Evolutionary conservation across 2,888 invertebrate species (phyloP).

Genomic region (Pristionchus fissidentatus): DNA sequence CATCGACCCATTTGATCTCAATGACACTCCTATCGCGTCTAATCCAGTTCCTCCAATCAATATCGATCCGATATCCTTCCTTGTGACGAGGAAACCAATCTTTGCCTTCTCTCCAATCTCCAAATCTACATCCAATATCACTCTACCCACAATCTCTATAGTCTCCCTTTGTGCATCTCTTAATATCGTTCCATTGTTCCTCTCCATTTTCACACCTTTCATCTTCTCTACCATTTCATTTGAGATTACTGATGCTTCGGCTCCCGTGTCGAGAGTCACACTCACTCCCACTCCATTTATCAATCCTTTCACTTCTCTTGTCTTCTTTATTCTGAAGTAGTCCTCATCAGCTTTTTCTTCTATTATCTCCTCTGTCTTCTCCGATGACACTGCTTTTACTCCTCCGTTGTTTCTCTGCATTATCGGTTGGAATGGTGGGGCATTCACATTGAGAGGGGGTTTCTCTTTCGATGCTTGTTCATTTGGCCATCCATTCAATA

Average conservation of each 20-base stretch:
- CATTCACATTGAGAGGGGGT: background rate
- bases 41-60: conserved; percentile 9
- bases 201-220: conserved; percentile 43
- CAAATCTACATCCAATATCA: background rate
- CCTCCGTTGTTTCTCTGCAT: background rate
- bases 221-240: background rate
- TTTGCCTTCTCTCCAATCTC: background rate
- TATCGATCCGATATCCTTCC: background rate
- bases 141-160: background rate
- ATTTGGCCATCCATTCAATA: too few relatives aligned
- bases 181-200: background rate
- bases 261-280: conserved; percentile 14
- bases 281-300: background rate
- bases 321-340: background rate
- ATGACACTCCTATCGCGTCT: background rate
- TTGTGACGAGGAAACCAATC: background rate
- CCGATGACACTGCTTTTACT: background rate
- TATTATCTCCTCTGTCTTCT: background rate
- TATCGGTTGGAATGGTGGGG: background rate
- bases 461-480: background rate
- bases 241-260: background rate
- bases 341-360: background rate
- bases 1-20: background rate
- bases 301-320: conserved; percentile 53
- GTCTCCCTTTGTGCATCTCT: background rate